These are phyloP conservation scores for Triplophysa siluroides DNA, from an alignment of 2,113 vertebrate species.

Conservation along the genomic window DNA sequence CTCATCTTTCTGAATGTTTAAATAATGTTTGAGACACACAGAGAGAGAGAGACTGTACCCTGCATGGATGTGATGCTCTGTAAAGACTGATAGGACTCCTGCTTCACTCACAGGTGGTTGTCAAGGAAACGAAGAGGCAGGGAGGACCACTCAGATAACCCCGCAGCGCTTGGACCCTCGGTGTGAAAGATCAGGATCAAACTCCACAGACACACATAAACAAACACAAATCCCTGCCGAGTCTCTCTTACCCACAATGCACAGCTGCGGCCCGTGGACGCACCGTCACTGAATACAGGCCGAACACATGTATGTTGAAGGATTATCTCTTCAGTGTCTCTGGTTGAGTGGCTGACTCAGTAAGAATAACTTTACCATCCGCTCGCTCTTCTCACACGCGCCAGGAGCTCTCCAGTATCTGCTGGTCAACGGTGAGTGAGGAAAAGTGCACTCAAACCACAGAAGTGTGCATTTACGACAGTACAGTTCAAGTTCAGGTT, in stretches of 20 bases:
- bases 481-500: neutral
- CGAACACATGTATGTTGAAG: neutral
- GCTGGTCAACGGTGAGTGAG: conserved; percentile 2
- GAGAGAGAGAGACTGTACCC: neutral
- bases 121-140: neutral
- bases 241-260: neutral
- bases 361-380: neutral
- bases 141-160: conserved; percentile 11
- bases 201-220: conserved; percentile 18
- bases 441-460: conserved; percentile 26
- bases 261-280: neutral
- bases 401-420: neutral
- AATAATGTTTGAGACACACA: neutral
- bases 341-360: conserved; percentile 1
- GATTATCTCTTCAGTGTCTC: neutral
- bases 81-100: conserved; percentile 8
- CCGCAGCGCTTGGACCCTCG: neutral
- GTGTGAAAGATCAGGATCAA: conserved; percentile 6
- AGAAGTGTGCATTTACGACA: neutral
- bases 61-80: neutral
- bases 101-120: conserved; percentile 2
- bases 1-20: too few species aligned
- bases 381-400: neutral
- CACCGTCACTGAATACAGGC: neutral
- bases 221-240: neutral